Percentiles rank a stretch among this genome's conserved stretches.
These are phyloP conservation scores for Propithecus coquereli DNA, from an alignment of 2,113 vertebrate genomes.

Conservation along the genomic window DNA sequence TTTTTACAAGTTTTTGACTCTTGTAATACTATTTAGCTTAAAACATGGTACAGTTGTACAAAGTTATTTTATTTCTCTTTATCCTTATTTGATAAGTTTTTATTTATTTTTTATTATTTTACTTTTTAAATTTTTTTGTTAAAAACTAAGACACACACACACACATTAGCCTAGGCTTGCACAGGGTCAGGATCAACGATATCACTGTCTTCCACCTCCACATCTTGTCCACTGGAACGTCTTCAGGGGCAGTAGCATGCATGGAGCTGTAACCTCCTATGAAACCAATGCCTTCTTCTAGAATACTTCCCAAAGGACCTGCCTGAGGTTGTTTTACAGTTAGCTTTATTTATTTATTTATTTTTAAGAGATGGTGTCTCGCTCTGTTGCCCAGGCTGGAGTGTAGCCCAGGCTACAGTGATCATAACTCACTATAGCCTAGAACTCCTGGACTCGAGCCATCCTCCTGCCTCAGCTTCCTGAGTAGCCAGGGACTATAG, in stretches of 20 bases:
- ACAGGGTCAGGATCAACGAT: neutral
- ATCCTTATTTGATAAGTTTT: neutral
- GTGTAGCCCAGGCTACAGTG: neutral
- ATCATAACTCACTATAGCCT: neutral
- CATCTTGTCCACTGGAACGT: neutral
- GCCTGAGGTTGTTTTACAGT: neutral
- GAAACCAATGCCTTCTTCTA: neutral
- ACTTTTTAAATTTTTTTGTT: neutral
- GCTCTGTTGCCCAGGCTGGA: neutral
- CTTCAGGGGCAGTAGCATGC: neutral
- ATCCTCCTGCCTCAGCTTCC: neutral
- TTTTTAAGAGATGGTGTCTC: neutral
- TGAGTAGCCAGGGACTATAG: neutral
- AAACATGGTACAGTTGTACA: neutral
- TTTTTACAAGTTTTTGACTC: neutral
- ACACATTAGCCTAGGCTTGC: neutral
- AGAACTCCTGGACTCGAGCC: neutral
- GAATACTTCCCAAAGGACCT: neutral
- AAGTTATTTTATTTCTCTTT: neutral
- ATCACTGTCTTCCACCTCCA: neutral
- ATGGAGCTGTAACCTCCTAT: neutral
- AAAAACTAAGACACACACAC: neutral
- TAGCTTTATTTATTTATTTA: neutral
- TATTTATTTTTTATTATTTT: neutral
- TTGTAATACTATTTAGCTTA: neutral